Evolutionary conservation across 2,797 vertebrate genomes (phyloP).

Genomic region (Leuciscus waleckii): DNA sequence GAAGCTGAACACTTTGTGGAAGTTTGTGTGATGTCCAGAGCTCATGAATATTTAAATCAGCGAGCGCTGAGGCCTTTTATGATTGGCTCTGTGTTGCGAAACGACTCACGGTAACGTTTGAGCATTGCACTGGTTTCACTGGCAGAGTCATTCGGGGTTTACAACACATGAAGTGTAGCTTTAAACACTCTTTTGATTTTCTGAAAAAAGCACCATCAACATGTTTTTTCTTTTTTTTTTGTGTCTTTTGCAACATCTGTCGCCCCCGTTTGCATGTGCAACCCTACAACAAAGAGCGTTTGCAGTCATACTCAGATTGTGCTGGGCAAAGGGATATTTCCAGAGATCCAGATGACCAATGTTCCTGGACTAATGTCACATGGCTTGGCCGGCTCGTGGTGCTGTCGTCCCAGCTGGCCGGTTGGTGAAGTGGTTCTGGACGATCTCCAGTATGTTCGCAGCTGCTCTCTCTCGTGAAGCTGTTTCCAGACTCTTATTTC

Average conservation of each 20-base stretch:
- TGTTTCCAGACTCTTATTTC: constrained; percentile 60
- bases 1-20: neutral
- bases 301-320: neutral
- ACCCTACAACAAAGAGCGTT: neutral
- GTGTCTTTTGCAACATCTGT: neutral
- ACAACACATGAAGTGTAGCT: neutral
- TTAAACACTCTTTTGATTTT: neutral
- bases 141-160: neutral
- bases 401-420: constrained; percentile 16
- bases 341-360: constrained; percentile 6
- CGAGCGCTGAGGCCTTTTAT: neutral
- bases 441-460: constrained; percentile 58
- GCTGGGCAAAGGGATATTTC: neutral
- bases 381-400: constrained; percentile 26
- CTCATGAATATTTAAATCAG: neutral
- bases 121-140: neutral
- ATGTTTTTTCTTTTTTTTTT: neutral
- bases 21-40: neutral
- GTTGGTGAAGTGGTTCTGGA: constrained; percentile 60
- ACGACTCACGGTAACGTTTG: neutral
- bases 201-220: neutral
- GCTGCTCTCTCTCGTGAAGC: constrained; percentile 62
- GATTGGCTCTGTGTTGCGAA: neutral
- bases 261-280: neutral
- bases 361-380: constrained; percentile 20